phyloP scores from a whole-genome alignment of 2,888 invertebrate genomes.

The Steinernema carpocapsae region DNA sequence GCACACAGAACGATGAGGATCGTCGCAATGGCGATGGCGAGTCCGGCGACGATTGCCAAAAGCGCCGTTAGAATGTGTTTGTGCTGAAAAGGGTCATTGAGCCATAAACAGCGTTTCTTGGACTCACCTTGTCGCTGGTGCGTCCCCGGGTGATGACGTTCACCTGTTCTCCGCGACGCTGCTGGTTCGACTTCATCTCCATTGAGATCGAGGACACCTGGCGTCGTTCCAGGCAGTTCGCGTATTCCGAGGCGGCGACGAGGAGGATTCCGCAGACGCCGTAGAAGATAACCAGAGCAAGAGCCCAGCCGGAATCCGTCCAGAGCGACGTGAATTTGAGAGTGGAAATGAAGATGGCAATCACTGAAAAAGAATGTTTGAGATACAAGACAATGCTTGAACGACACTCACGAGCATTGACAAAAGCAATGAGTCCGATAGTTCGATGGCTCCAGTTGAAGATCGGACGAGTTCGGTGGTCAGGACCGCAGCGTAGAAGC shows the following conservation, averaged over 20 bases:
- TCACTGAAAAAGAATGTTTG: neutral
- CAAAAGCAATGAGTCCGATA: conserved; percentile 32
- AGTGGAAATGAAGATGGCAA: conserved; percentile 4
- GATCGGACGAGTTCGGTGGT: conserved; percentile 43
- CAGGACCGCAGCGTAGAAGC: conserved; percentile 42
- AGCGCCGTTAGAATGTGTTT: conserved; percentile 20
- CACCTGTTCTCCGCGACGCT: conserved; percentile 26
- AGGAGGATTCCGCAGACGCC: neutral
- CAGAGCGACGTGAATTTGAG: conserved; percentile 28
- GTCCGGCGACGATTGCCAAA: conserved; percentile 7
- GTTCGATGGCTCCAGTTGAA: conserved; percentile 46
- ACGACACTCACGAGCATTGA: conserved; percentile 27
- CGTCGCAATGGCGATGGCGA: conserved; percentile 12
- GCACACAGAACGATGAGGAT: conserved; percentile 26
- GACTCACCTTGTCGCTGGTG: conserved; percentile 11
- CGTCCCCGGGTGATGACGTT: conserved; percentile 21
- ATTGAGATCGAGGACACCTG: neutral
- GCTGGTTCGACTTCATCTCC: conserved; percentile 29
- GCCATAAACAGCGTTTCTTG: neutral
- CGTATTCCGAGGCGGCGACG: conserved; percentile 6
- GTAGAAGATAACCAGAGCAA: conserved; percentile 21
- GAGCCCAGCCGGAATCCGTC: conserved; percentile 24
- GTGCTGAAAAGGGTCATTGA: neutral
- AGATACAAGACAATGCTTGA: neutral
- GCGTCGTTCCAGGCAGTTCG: conserved; percentile 17